Conservation (phyloP, 2,797 vertebrate species). For the Bucorvus abyssinicus region DNA sequence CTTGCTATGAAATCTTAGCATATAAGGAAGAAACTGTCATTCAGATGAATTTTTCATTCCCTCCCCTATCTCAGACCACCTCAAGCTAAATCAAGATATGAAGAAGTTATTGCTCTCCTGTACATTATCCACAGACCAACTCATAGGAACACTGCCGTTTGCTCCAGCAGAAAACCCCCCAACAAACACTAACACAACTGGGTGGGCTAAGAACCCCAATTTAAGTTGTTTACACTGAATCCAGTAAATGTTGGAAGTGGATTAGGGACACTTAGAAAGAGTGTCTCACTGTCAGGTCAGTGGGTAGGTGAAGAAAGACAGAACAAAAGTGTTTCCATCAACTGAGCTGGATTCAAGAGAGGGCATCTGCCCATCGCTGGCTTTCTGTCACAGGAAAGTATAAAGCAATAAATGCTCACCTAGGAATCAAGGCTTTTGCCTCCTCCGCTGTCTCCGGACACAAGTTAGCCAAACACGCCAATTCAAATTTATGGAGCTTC, state of each 20-base stretch:
- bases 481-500: conserved; percentile 95
- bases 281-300: neutral
- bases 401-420: conserved; percentile 72
- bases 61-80: neutral
- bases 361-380: neutral
- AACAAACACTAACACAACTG: neutral
- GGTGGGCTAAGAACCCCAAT: neutral
- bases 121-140: neutral
- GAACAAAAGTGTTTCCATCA: neutral
- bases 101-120: neutral
- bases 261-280: neutral
- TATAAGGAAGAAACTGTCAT: neutral
- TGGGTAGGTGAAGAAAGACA: neutral
- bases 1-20: neutral
- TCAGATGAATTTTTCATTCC: neutral
- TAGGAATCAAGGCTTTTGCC: conserved; percentile 94
- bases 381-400: neutral
- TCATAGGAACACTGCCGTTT: neutral
- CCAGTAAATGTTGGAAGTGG: neutral
- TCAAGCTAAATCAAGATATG: neutral
- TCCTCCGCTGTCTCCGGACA: conserved; percentile 96
- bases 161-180: neutral
- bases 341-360: neutral
- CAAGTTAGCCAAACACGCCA: conserved; percentile 94
- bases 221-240: neutral